Conservation (phyloP, 2,797 vertebrate genomes). For the Tinamus major region DNA sequence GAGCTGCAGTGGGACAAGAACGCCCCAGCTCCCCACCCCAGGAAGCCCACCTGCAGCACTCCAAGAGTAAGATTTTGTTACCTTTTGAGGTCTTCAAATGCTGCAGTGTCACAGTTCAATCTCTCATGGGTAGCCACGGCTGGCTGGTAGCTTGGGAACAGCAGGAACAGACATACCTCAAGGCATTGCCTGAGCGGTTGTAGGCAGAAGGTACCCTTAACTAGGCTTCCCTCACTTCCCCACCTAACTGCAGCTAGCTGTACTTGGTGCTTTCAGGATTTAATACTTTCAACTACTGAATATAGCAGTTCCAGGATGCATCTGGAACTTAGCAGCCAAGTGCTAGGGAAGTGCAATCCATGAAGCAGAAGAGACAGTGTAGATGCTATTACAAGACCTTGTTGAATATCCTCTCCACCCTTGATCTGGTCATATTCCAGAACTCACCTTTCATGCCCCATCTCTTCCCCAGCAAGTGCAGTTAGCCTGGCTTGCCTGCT, state of each 20-base stretch:
- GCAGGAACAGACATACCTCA: background rate
- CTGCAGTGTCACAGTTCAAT: background rate
- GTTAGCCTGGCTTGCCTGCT: background rate
- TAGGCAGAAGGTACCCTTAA: background rate
- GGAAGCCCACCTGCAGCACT: background rate
- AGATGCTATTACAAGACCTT: background rate
- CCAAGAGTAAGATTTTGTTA: background rate
- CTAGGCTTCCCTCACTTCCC: background rate
- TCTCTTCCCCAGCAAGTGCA: background rate
- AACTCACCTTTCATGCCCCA: background rate
- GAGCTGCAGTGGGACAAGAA: background rate
- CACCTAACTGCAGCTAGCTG: background rate
- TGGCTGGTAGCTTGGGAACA: background rate
- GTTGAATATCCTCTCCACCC: background rate
- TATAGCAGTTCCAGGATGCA: background rate
- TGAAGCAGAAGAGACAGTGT: background rate
- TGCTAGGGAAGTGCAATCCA: fast-evolving
- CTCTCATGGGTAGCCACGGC: background rate
- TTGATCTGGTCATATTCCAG: background rate
- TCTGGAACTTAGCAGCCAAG: background rate
- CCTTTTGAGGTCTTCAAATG: background rate
- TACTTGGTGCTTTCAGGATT: background rate
- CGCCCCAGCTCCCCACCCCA: background rate
- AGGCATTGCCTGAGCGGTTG: fast-evolving
- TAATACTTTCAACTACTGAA: fast-evolving